Evolutionary conservation across 2,888 invertebrate species (phyloP), one percentile per base, ranked within the genome.

Genomic region (Meliscaeva auricollis): DNA sequence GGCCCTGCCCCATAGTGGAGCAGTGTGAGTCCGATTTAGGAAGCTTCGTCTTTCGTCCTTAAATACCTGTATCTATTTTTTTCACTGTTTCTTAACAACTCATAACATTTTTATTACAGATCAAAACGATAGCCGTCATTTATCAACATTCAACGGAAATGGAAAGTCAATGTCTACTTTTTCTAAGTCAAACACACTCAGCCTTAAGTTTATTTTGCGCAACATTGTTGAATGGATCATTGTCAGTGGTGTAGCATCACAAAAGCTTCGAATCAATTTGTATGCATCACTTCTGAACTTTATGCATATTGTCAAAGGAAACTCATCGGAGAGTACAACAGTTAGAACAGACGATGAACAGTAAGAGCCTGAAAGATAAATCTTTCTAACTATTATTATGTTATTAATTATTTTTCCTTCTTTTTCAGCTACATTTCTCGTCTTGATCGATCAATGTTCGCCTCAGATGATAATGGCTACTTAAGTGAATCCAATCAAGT

Each of bases 281-380:
- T 98, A 98, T 90, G 96, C 97, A 1, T 95, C 97, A 0, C 90
- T 98, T 17, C 91, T 98, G 0, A 97, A 96, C 88, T 96, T 96
- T 87, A 93, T 98, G 74, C 96, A 96, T 88, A 95, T 98, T 15
- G 94, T 95, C 0, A 95, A 91, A 73, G 89, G 89, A 22, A 94
- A 87, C 90, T 91, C 82, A 38, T 69, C 62, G 0, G 87, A 87
- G 17, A 73, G 73, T 15, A 87, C 91, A 88, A 58, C 83, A 68
- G 41, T 93, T 92, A 50, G 75, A 22, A 20, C 64, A 5, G 70
- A 66, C 1, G 66, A 88, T 87, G 41, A 90, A 88, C 88, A 68
- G 89, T 90, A 83, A 89, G 87, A 79, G 1, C 2, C 5, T 30
- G 17, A n/a, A 7, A 26, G 41, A 32, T 38, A 9, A 3, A n/a